A percentile compares a stretch with the other conserved stretches of the same genome.
Evolutionary conservation across 2,888 invertebrate species (phyloP).

Genomic region (Hirtodrosophila histrioides): DNA sequence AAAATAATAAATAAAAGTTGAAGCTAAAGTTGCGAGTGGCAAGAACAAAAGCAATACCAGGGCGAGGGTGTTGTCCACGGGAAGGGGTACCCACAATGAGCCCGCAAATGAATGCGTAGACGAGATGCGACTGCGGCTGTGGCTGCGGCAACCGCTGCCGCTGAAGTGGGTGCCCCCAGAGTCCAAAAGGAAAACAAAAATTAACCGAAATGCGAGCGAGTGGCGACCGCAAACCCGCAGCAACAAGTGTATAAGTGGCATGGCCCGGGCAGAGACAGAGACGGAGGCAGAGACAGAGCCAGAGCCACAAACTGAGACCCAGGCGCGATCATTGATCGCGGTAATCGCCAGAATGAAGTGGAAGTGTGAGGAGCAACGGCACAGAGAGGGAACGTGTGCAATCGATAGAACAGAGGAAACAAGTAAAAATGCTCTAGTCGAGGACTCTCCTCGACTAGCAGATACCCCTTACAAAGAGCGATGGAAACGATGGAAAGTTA

Average conservation of each 20-base stretch:
- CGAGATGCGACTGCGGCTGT: constrained; percentile 21
- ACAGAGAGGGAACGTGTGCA: constrained; percentile 21
- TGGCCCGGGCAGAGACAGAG: constrained; percentile 27
- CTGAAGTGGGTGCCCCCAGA: constrained; percentile 56
- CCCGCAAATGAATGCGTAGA: constrained; percentile 81
- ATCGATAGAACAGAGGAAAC: constrained; percentile 50
- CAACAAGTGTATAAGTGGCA: constrained; percentile 83
- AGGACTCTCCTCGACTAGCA: too few relatives aligned
- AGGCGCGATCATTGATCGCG: constrained; percentile 80
- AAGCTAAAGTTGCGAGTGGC: constrained; percentile 49
- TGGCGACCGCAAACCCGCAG: constrained; percentile 81
- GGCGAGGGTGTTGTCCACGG: constrained; percentile 68
- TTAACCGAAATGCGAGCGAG: constrained; percentile 76
- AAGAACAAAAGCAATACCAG: constrained; percentile 62
- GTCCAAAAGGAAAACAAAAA: constrained; percentile 45
- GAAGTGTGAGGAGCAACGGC: constrained; percentile 30
- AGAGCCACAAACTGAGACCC: constrained; percentile 25
- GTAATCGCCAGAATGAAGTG: constrained; percentile 73
- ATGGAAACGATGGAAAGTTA: too few relatives aligned
- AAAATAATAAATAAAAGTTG: constrained; percentile 66
- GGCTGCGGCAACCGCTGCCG: constrained; percentile 3
- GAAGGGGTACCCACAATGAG: constrained; percentile 71
- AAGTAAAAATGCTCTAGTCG: too few relatives aligned
- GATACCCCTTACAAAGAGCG: too few relatives aligned
- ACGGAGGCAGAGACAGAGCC: constrained; percentile 6